Conservation (phyloP, 2,797 vertebrate species). For the Melanotaenia parkinsoni region DNA sequence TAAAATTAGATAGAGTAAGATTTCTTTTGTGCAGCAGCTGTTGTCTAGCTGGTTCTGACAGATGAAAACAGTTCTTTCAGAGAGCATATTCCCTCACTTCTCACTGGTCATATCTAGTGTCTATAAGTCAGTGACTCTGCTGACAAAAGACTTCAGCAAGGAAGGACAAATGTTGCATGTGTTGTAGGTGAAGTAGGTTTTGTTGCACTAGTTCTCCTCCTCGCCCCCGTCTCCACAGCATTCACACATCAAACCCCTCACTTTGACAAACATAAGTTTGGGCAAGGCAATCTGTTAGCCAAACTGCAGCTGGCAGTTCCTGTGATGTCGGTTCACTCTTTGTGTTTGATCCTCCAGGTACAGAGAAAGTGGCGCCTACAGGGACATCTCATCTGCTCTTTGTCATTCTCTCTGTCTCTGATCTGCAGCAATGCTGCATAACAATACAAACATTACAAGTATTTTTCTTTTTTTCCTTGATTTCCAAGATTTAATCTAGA, state of each 20-base stretch:
- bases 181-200: conserved; percentile 19
- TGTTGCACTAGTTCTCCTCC: background rate
- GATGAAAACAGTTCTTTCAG: conserved; percentile 37
- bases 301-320: conserved; percentile 69
- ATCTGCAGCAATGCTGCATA: conserved; percentile 59
- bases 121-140: background rate
- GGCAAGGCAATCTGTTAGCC: conserved; percentile 65
- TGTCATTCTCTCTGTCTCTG: conserved; percentile 52
- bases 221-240: conserved; percentile 1
- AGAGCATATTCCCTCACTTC: conserved; percentile 20
- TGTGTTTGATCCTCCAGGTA: conserved; percentile 76
- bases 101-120: background rate
- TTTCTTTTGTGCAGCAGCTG: background rate
- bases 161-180: background rate
- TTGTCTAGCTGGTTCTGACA: background rate
- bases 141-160: background rate
- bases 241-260: conserved; percentile 15
- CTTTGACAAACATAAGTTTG: conserved; percentile 64
- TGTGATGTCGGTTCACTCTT: conserved; percentile 64
- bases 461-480: background rate
- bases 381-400: conserved; percentile 61
- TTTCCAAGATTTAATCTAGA: conserved; percentile 7
- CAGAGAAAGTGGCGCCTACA: conserved; percentile 61
- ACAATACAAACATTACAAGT: conserved; percentile 40
- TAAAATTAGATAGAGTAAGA: conserved; percentile 24